These are phyloP conservation scores for Bombylius major DNA, from an alignment of 2,888 invertebrate genomes.

Conservation along the genomic window DNA sequence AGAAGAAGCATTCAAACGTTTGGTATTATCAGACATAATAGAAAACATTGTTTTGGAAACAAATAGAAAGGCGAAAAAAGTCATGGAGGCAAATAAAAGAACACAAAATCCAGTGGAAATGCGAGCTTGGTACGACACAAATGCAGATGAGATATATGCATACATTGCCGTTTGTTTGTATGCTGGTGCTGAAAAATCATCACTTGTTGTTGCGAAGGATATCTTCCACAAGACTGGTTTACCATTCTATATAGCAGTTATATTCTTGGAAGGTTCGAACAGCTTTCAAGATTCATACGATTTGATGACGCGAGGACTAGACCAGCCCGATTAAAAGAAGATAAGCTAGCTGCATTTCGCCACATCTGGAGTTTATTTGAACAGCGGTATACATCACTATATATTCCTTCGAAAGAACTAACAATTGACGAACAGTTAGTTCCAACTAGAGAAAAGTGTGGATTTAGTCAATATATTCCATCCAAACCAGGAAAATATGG, in stretches of 20 bases:
- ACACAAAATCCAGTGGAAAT: neutral
- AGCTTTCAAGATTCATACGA: conserved; percentile 1
- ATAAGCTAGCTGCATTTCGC: neutral
- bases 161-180: neutral
- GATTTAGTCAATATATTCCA: neutral
- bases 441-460: conserved; percentile 7
- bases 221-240: neutral
- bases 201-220: neutral
- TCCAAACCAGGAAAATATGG: conserved; percentile 5
- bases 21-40: neutral
- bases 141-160: neutral
- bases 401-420: neutral
- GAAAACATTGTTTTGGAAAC: neutral
- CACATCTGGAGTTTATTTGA: neutral
- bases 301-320: conserved; percentile 2
- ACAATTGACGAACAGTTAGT: conserved; percentile 5
- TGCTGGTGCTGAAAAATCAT: neutral
- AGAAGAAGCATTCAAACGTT: neutral
- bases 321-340: neutral
- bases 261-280: conserved; percentile 2
- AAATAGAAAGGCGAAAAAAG: neutral
- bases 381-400: too few relatives aligned
- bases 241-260: conserved; percentile 3
- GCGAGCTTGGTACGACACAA: neutral
- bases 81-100: neutral